These are phyloP conservation scores for Sarcophaga variegata DNA, from an alignment of 2,888 invertebrate genomes.

Conservation along the genomic window DNA sequence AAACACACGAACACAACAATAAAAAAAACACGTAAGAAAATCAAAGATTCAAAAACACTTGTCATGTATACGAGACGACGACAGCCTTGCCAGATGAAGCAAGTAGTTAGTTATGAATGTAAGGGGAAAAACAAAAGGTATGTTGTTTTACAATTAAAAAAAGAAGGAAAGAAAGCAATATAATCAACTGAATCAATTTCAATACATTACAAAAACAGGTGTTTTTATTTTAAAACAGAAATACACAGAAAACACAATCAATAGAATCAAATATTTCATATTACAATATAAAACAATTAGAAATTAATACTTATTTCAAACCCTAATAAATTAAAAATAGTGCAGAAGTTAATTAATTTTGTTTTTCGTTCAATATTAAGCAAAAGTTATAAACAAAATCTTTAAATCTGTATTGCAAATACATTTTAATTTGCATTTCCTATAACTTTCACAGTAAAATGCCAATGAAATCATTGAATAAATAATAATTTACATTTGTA, in stretches of 20 bases:
- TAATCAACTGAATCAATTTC: not conserved
- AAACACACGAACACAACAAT: not conserved
- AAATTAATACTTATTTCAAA: too few species aligned
- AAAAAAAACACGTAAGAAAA: not conserved
- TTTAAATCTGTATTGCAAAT: too few species aligned
- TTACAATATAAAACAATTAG: too few species aligned
- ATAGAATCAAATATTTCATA: too few species aligned
- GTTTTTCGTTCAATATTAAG: too few species aligned
- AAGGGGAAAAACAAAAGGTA: not conserved
- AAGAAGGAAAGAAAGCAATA: not conserved
- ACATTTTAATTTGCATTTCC: too few species aligned
- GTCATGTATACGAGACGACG: not conserved
- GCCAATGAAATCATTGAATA: too few species aligned
- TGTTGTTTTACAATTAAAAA: not conserved
- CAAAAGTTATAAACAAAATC: too few species aligned
- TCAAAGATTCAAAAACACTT: slow-evolving; percentile 8
- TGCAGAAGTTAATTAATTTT: too few species aligned
- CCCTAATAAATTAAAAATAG: too few species aligned
- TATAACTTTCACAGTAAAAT: too few species aligned
- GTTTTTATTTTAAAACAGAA: not conserved
- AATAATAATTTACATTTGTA: too few species aligned
- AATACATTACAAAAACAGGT: not conserved
- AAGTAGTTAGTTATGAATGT: not conserved
- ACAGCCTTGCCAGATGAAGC: not conserved
- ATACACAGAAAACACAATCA: not conserved